Evolutionary conservation across 1,140 invertebrate species (phyloP).

Genomic region (Melitaea cinxia): DNA sequence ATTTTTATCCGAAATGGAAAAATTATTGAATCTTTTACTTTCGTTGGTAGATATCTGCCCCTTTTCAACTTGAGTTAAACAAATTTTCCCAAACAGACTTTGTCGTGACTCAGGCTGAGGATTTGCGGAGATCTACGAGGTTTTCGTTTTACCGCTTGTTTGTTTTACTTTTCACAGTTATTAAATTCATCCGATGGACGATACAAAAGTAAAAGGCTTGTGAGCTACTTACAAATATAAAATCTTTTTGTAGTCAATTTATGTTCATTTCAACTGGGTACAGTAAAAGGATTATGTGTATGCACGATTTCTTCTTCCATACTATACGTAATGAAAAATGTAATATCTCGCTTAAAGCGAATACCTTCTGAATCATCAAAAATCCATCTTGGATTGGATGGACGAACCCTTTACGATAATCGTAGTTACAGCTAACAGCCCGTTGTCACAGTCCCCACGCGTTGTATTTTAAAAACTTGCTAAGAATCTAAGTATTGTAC

Average conservation of each 20-base stretch:
- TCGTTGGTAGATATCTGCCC: slow-evolving; percentile 15
- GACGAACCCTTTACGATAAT: too few species aligned
- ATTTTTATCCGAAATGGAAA: neutral
- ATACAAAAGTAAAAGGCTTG: neutral
- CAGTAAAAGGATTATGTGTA: too few species aligned
- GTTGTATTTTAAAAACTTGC: too few species aligned
- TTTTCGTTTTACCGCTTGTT: slow-evolving; percentile 27
- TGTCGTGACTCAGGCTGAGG: slow-evolving; percentile 13
- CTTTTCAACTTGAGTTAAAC: slow-evolving; percentile 23
- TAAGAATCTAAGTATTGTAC: too few species aligned
- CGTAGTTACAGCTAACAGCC: too few species aligned
- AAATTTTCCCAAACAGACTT: slow-evolving; percentile 25
- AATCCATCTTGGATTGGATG: too few species aligned
- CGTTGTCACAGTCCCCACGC: too few species aligned
- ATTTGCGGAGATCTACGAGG: slow-evolving; percentile 25
- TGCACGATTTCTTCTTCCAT: too few species aligned
- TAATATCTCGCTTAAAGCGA: too few species aligned
- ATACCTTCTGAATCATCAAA: too few species aligned
- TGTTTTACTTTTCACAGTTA: slow-evolving; percentile 27
- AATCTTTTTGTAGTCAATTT: neutral
- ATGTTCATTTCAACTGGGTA: too few species aligned
- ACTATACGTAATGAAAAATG: too few species aligned
- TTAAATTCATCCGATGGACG: slow-evolving; percentile 17
- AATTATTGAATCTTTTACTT: slow-evolving; percentile 4
- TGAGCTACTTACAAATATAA: neutral